Percentiles rank a stretch among this genome's conserved stretches.
phyloP scores from a whole-genome alignment of 2,888 invertebrate species.

The Subacronicta megacephala region DNA sequence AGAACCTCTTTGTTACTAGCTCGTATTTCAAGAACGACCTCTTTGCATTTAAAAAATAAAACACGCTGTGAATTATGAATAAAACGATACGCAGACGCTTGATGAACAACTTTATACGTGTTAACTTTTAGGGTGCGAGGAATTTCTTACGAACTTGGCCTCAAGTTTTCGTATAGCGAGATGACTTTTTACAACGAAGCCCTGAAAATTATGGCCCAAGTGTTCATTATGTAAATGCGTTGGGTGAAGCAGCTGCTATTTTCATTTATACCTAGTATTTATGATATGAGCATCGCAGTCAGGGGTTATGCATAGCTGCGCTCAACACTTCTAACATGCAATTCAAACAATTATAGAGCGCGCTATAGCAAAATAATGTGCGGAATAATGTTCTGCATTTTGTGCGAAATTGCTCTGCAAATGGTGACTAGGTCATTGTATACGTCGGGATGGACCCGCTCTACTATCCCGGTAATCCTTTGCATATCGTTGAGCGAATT shows the following conservation, averaged over 20 bases:
- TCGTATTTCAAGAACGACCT: constrained; percentile 22
- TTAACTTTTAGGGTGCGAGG: constrained; percentile 47
- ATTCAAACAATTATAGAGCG: constrained; percentile 26
- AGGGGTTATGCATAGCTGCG: background rate
- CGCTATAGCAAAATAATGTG: constrained; percentile 11
- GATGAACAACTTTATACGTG: constrained; percentile 55
- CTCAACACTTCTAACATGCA: constrained; percentile 1
- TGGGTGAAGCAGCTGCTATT: constrained; percentile 51
- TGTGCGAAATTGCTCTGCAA: constrained; percentile 20
- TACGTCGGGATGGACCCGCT: constrained; percentile 15
- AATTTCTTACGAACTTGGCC: constrained; percentile 30
- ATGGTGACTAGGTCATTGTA: constrained; percentile 28
- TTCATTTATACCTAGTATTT: constrained; percentile 36
- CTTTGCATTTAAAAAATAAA: constrained; percentile 34
- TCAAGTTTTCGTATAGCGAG: constrained; percentile 45
- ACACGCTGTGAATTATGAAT: constrained; percentile 48
- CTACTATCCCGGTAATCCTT: constrained; percentile 34
- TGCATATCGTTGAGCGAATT: constrained; percentile 32
- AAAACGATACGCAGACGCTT: constrained; percentile 45
- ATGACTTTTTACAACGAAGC: constrained; percentile 45
- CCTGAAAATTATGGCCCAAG: constrained; percentile 48
- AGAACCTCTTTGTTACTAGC: constrained; percentile 46
- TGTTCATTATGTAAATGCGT: constrained; percentile 57
- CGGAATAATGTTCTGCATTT: constrained; percentile 23
- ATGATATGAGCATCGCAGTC: constrained; percentile 13